Base-by-base conservation (phyloP, 2,113 vertebrate species). In the Lampris incognitus region DNA sequence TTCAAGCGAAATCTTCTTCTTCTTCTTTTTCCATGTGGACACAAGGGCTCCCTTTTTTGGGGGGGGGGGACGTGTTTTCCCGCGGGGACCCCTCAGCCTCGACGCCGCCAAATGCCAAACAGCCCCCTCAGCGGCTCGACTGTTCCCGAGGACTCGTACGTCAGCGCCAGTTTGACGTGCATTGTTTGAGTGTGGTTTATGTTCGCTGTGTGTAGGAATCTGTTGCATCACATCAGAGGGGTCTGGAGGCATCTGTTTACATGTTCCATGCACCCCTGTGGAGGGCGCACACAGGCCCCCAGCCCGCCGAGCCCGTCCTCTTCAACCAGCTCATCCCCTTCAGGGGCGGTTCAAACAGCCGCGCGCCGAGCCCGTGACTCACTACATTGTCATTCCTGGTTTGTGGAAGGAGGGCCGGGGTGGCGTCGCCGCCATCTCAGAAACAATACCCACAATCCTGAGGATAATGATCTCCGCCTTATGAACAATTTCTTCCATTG, bases 391-490 rank as follows among this genome's bases (percentile, higher is more conserved):
- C 83, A 79, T 78, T 69, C 82, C 24, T 24, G 24, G 24, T 83
- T 83, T 86, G 39, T 68, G 81, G 78, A 82, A 74, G 83, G 83
- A 74, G 83, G 66, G 82, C 79, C 76, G 1, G 50, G 58, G 71
- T 73, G 72, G 85, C 87, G 79, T 78, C 77, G 81, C 75, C 84
- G 80, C 79, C 87, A 84, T 86, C 85, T 87, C 70, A 79, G 74
- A 90, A 24, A 91, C 82, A 85, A 88, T 81, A 52, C 70, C 78
- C 80, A 74, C 76, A 76, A 82, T 84, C 83, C 83, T 77, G 72
- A 56, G 79, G 73, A 85, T 74, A 71, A 66, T 24, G 24, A 24
- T 62, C 84, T 80, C 72, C 50, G 46, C 73, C 81, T 78, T 46
- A 72, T 66, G 83, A 74, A 81, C 77, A 69, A 73, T 84, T 69